Base-by-base conservation (phyloP, 2,888 invertebrate species). In the Acronicta psi region DNA sequence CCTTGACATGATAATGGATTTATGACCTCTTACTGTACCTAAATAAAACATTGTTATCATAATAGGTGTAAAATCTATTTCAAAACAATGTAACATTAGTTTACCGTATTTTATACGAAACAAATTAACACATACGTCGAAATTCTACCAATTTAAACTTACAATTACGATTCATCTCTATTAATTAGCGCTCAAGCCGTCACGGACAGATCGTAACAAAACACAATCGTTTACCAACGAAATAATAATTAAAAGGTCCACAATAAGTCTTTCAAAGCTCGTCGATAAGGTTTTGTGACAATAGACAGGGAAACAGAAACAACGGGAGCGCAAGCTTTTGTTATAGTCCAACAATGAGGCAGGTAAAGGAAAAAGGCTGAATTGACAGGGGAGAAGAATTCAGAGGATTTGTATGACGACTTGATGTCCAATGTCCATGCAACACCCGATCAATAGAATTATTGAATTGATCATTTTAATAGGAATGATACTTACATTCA, bases 281-380 rank as follows among this genome's bases (percentile, higher is more conserved):
- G 80, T 78, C 86, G 88, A 89, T 89, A 87, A 85, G 82, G 81
- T 25, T 36, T 71, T 65, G 72, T 72, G 73, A 90, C 89, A 90
- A 90, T 88, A 73, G 71, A 58, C 67, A 70, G 77, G 74, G 75
- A 85, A 86, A 88, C 89, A 85, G 89, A 89, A 89, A 88, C 87
- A 87, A 88, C 79, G 80, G 77, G 62, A 64, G 69, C 64, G 62
- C 75, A 80, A 74, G 73, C 85, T 74, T 84, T 91, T 91, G 91
- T 91, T 83, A 82, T 57, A 57, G 57, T 64, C 69, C 80, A 84
- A 91, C 91, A 91, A 91, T 89, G 78, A 79, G 69, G 71, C 69
- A 82, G 84, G 83, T 85, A n/a, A n/a, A n/a, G n/a, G 88, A 87
- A 90, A 90, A 90, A 88, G 86, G 81, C 75, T 83, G 82, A 83